Base-by-base conservation (phyloP, 92 coral and sea anemone species). In the Galaxea fascicularis region DNA sequence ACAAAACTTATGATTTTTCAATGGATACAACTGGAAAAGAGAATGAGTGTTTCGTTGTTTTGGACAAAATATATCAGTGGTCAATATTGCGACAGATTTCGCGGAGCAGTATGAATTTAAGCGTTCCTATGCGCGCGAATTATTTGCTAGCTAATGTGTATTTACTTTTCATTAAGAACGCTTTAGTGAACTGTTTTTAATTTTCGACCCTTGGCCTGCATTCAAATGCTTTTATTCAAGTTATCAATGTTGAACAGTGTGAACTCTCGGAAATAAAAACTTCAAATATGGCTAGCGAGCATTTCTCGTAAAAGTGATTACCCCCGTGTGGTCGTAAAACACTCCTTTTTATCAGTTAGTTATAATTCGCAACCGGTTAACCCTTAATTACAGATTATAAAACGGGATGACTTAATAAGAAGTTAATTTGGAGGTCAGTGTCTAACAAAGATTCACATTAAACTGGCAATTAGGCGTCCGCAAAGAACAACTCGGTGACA, bases 151-250 rank as follows among this genome's bases (percentile, higher is more conserved):
- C 6, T 2, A 79, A 12, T 62, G 60, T 51, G 15, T 49, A 79
- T 67, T 67, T 79, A 67, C 51, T 51, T 79, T 31, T 10, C 44
- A 16, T 17, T 14, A 46, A 20, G 60, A 79, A 41, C 29, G 76
- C 52, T 21, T 35, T 35, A 35, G 41, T 6, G 41, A 35, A 35
- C 41, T 2, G 41, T 35, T 35, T 6, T 54, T 21, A n/a, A 14
- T 76, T 3, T n/a, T 76, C 81, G 81, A 76, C 68, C 67, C 30
- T 58, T 74, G 79, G 27, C 65, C 67, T 10, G 9, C 7, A 76
- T 2, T 27, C 68, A 14, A 26, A 57, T 53, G 64, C 29, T 53
- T 0, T 8, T 56, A 15, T 56, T 56, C 8, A 65, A 29, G 70
- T 17, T 28, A 18, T 65, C 4, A 46, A 31, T 41, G 44, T 30